A percentile compares a stretch with the other conserved stretches of the same genome.
Conservation (phyloP, 2,888 invertebrate species). For the Nephrotoma flavescens region DNA sequence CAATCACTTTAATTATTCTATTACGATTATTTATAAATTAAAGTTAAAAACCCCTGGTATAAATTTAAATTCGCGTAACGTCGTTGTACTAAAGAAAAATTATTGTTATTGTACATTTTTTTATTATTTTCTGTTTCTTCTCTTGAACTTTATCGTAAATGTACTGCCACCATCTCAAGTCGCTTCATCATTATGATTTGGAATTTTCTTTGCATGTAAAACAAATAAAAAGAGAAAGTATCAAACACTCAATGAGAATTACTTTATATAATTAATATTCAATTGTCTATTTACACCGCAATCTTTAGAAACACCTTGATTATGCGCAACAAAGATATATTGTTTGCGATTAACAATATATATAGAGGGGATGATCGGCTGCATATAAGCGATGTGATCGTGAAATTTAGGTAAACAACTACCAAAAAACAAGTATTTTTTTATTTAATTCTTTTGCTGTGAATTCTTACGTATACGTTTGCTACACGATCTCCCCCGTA, state of each 20-base stretch:
- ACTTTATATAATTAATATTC: neutral
- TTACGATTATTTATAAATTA: neutral
- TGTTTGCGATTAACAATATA: neutral
- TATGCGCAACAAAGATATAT: neutral
- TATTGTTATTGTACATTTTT: neutral
- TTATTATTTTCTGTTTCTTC: neutral
- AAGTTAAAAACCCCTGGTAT: neutral
- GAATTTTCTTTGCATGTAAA: neutral
- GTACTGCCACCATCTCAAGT: neutral
- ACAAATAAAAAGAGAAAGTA: neutral
- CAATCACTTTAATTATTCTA: too few relatives aligned
- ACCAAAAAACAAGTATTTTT: neutral
- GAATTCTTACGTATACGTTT: neutral
- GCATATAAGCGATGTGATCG: neutral
- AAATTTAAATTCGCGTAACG: neutral
- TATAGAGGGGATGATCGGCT: neutral
- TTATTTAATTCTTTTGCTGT: neutral
- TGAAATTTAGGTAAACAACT: neutral
- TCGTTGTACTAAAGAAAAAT: neutral
- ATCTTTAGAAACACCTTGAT: neutral
- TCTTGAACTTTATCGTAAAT: neutral
- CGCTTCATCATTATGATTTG: neutral
- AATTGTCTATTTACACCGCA: neutral
- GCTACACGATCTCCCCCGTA: neutral
- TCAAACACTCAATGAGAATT: neutral